phyloP scores from a whole-genome alignment of 2,888 invertebrate species.

The Lacanobia wlatinum region DNA sequence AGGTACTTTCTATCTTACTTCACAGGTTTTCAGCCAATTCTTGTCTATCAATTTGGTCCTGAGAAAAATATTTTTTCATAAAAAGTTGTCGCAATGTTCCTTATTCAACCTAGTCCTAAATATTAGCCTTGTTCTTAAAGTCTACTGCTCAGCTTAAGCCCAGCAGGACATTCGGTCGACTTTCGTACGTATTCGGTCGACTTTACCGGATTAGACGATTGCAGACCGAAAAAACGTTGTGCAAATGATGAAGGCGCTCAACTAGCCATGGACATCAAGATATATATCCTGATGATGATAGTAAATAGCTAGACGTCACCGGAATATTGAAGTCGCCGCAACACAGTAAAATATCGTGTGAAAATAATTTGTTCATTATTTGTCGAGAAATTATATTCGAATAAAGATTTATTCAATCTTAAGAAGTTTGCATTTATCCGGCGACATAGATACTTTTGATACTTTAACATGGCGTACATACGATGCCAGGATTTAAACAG shows the following conservation, averaged over 20 bases:
- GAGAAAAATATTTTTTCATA: background rate
- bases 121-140: constrained; percentile 4
- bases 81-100: background rate
- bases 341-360: too few relatives aligned
- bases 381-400: too few relatives aligned
- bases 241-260: too few relatives aligned
- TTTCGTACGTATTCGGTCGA: background rate
- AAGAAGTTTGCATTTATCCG: too few relatives aligned
- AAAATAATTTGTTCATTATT: too few relatives aligned
- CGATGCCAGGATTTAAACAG: background rate
- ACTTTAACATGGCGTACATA: background rate
- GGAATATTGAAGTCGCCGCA: too few relatives aligned
- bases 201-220: background rate
- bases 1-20: background rate
- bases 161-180: background rate
- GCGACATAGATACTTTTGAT: background rate
- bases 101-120: background rate
- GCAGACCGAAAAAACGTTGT: background rate
- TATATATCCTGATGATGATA: too few relatives aligned
- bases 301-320: too few relatives aligned
- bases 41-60: background rate
- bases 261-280: too few relatives aligned
- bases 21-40: background rate
- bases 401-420: too few relatives aligned
- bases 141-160: background rate